These are phyloP conservation scores for Falco naumanni DNA, from an alignment of 2,797 vertebrate species.

Conservation along the genomic window DNA sequence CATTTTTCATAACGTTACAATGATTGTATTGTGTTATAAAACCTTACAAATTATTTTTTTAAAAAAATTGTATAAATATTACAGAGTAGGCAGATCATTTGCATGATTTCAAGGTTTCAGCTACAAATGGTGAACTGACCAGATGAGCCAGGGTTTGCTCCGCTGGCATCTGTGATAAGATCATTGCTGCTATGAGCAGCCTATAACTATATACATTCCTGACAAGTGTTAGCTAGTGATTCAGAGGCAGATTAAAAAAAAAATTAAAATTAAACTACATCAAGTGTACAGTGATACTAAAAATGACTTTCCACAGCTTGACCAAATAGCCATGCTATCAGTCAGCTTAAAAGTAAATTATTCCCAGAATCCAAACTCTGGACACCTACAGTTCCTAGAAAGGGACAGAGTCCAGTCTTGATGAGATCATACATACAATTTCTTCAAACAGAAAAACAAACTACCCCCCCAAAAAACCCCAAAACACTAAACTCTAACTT, in stretches of 20 bases:
- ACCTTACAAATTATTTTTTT: constrained; percentile 37
- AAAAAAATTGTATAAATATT: neutral
- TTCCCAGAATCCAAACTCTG: neutral
- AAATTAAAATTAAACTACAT: neutral
- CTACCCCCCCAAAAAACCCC: rapidly evolving
- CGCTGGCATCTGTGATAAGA: neutral
- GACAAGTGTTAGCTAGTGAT: constrained; percentile 11
- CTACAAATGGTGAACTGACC: neutral
- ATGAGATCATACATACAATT: neutral
- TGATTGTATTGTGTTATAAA: constrained; percentile 42
- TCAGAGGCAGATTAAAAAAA: neutral
- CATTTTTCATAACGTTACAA: constrained; percentile 47
- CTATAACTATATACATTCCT: neutral
- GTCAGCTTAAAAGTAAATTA: constrained; percentile 18
- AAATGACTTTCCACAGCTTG: constrained; percentile 23
- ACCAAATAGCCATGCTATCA: neutral
- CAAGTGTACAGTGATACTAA: constrained; percentile 1
- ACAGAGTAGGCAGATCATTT: constrained; percentile 37
- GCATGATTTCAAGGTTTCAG: constrained; percentile 28
- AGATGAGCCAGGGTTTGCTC: neutral
- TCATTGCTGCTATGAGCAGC: neutral
- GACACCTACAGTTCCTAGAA: neutral
- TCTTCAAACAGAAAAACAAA: neutral
- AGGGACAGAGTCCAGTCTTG: neutral
- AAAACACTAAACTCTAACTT: neutral